These are phyloP conservation scores for Tupaia tana DNA, from an alignment of 2,113 vertebrate genomes.

Conservation along the genomic window DNA sequence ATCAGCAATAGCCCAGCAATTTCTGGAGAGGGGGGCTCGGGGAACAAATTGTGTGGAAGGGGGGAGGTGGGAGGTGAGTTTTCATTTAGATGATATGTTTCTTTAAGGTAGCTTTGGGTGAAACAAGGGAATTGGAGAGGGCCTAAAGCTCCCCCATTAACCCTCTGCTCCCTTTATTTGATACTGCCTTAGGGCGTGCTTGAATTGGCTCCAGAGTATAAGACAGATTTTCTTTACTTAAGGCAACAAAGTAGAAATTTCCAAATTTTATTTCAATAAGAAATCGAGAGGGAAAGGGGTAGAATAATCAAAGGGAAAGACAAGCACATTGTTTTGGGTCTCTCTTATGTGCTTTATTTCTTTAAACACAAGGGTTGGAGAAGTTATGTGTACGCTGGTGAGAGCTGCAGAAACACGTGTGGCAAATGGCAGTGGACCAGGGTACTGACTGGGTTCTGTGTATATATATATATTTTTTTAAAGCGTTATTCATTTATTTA, in stretches of 20 bases:
- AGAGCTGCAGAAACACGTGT: neutral
- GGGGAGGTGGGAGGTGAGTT: rapidly evolving
- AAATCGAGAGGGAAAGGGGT: neutral
- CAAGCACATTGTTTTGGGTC: neutral
- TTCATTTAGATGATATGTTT: neutral
- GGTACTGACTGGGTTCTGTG: neutral
- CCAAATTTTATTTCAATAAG: neutral
- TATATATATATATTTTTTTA: too few species aligned
- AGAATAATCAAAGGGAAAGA: neutral
- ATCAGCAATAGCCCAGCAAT: neutral
- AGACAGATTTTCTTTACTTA: neutral
- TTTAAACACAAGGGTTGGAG: neutral
- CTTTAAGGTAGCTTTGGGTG: neutral
- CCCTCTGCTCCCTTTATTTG: neutral
- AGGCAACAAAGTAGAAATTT: neutral
- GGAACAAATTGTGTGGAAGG: neutral
- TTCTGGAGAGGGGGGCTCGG: neutral
- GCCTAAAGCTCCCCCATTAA: neutral
- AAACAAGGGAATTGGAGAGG: rapidly evolving
- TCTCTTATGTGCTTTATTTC: neutral
- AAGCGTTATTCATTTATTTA: too few species aligned
- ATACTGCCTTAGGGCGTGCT: neutral
- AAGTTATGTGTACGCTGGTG: neutral
- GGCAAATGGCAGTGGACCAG: rapidly evolving
- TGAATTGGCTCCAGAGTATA: neutral